Evolutionary conservation across 2,113 vertebrate species (phyloP).

Genomic region (Leucopternis melanops): DNA sequence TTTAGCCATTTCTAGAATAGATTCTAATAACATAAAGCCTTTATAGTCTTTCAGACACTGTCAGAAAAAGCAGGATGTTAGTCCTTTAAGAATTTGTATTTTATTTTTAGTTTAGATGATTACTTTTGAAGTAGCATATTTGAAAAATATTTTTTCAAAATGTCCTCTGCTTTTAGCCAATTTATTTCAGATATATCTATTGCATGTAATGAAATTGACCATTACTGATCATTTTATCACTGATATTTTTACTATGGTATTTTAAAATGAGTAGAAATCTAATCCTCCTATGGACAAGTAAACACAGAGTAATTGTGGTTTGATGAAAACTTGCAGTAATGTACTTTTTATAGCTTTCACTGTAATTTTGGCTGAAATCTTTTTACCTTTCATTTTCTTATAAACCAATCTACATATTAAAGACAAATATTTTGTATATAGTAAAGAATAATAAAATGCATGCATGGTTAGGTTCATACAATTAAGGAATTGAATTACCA

Average conservation of each 20-base stretch:
- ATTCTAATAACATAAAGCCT: slow-evolving; percentile 41
- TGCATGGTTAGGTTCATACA: neutral
- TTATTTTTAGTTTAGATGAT: neutral
- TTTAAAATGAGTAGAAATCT: neutral
- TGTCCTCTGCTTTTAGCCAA: neutral
- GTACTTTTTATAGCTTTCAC: neutral
- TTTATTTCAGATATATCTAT: neutral
- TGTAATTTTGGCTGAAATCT: neutral
- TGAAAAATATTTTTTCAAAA: neutral
- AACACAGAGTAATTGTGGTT: neutral
- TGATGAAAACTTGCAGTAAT: neutral
- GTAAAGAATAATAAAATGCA: neutral
- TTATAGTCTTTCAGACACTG: neutral
- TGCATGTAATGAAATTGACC: neutral
- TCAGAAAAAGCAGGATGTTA: neutral
- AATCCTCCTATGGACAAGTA: neutral
- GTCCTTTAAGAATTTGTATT: neutral
- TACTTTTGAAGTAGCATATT: neutral
- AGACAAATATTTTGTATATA: neutral
- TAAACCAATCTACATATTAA: neutral
- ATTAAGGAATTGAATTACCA: neutral
- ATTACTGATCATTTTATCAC: neutral
- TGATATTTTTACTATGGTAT: neutral
- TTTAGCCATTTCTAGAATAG: slow-evolving; percentile 53
- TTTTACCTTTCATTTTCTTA: neutral